These are phyloP conservation scores for Perodicticus potto DNA, from an alignment of 2,797 vertebrate species.

Conservation along the genomic window DNA sequence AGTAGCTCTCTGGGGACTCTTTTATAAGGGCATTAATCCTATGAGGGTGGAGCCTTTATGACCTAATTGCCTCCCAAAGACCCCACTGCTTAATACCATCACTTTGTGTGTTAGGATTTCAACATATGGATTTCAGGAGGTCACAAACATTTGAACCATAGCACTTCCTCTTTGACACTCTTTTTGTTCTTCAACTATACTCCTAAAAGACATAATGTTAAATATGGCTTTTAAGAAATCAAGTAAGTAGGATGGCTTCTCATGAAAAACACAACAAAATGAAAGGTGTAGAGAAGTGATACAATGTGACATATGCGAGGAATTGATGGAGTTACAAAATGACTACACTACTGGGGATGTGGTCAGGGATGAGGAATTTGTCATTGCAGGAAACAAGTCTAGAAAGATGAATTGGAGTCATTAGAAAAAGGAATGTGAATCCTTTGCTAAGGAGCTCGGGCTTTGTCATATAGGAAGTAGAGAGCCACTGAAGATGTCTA, in stretches of 20 bases:
- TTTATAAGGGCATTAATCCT: background rate
- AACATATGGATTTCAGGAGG: background rate
- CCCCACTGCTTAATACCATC: background rate
- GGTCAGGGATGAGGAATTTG: background rate
- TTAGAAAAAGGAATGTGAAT: background rate
- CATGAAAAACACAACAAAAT: background rate
- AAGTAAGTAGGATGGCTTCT: background rate
- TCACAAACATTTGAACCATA: background rate
- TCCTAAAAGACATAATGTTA: background rate
- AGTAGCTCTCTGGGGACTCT: background rate
- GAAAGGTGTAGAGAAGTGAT: background rate
- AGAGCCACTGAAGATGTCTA: background rate
- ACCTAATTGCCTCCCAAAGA: background rate
- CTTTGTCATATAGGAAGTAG: background rate
- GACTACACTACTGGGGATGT: background rate
- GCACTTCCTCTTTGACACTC: background rate
- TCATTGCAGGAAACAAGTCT: background rate
- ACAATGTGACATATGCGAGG: background rate
- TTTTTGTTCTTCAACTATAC: background rate
- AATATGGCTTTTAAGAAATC: background rate
- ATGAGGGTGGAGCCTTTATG: background rate
- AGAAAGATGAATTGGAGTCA: slow-evolving; percentile 4
- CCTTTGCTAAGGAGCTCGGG: background rate
- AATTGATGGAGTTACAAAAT: background rate
- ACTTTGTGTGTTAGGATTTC: background rate